These are phyloP conservation scores for Cenopis cana DNA, from an alignment of 2,888 invertebrate genomes.

Conservation along the genomic window DNA sequence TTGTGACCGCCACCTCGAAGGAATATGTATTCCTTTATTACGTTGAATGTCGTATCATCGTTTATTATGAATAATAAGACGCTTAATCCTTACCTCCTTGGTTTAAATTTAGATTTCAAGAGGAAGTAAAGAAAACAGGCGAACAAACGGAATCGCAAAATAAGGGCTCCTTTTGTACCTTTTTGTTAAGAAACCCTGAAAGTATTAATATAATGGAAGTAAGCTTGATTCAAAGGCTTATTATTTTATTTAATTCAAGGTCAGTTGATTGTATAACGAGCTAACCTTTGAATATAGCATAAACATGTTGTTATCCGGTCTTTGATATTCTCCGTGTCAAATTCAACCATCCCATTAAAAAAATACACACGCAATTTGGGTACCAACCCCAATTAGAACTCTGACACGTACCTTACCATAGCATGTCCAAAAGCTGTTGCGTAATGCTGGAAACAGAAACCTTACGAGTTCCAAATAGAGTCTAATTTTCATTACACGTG, in stretches of 20 bases:
- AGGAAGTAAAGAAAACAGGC: no score
- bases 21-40: no score
- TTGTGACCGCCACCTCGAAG: no score
- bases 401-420: slow-evolving; percentile 6
- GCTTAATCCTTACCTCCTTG: no score
- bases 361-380: not conserved
- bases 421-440: not conserved
- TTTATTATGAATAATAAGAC: no score
- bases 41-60: no score
- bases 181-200: no score
- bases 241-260: not conserved
- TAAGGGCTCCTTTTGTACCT: no score
- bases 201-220: no score
- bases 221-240: not conserved
- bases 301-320: not conserved
- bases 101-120: no score
- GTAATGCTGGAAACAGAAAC: not conserved
- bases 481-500: not conserved
- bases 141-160: no score
- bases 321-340: slow-evolving; percentile 13
- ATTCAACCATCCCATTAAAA: slow-evolving; percentile 1
- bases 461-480: not conserved
- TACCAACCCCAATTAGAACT: slow-evolving; percentile 29
- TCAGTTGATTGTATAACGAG: not conserved
- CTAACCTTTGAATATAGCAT: not conserved